Evolutionary conservation across 2,113 vertebrate genomes (phyloP).

Genomic region (Hydrolagus affinis): DNA sequence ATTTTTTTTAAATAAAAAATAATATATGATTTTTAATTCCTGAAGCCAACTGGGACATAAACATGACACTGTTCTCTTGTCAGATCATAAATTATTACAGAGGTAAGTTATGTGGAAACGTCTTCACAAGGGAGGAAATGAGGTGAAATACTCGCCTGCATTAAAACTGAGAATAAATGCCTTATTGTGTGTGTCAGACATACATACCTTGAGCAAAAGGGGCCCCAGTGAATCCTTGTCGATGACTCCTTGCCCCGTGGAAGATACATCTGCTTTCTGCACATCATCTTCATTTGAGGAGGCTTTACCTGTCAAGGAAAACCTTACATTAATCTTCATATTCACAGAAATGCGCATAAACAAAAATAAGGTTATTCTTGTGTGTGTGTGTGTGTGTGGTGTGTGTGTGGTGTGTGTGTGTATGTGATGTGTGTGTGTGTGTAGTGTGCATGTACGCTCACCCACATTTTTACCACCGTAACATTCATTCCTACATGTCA

Average conservation of each 20-base stretch:
- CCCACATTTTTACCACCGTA: too few relatives aligned
- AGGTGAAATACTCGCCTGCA: background rate
- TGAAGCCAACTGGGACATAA: background rate
- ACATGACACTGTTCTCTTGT: background rate
- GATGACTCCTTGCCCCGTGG: slow-evolving; percentile 93
- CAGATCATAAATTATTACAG: background rate
- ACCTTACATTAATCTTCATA: background rate
- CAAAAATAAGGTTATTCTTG: background rate
- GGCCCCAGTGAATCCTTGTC: slow-evolving; percentile 96
- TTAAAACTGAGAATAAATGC: background rate
- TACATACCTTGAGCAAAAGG: slow-evolving; percentile 82
- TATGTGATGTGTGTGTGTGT: too few relatives aligned
- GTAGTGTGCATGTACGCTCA: too few relatives aligned
- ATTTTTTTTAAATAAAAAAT: too few relatives aligned
- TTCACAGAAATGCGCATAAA: slow-evolving; percentile 25
- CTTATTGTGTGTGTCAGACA: slow-evolving; percentile 38
- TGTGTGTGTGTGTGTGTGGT: too few relatives aligned
- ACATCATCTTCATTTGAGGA: slow-evolving; percentile 86
- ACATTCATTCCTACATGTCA: too few relatives aligned
- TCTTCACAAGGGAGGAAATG: background rate
- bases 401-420: too few relatives aligned
- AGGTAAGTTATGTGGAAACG: background rate
- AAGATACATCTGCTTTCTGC: slow-evolving; percentile 96
- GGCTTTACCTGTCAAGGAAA: slow-evolving; percentile 69
- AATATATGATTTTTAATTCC: background rate